Percentiles rank a stretch among this genome's conserved stretches.
Evolutionary conservation across 2,113 vertebrate genomes (phyloP).

Genomic region (Tringa solitaria): DNA sequence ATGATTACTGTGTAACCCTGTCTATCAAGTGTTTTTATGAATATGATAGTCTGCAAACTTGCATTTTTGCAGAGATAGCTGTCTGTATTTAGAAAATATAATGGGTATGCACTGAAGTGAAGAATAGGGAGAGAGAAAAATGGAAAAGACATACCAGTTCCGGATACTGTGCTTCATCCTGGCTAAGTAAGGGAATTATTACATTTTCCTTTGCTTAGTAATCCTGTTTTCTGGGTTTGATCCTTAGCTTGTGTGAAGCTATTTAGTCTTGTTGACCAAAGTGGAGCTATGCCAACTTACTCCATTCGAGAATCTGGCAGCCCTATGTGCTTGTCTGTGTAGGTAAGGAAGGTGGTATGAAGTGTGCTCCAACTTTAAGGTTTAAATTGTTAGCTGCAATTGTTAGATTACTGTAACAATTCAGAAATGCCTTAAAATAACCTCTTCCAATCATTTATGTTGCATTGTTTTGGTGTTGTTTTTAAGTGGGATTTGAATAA

Average conservation of each 20-base stretch:
- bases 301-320: neutral
- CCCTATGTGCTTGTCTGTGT: fast-evolving
- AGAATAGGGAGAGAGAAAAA: neutral
- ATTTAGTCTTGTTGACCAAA: neutral
- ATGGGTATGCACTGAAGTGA: neutral
- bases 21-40: neutral
- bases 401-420: neutral
- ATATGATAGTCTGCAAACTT: neutral
- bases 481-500: neutral
- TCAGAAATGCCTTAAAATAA: neutral
- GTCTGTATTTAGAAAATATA: neutral
- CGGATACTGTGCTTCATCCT: neutral
- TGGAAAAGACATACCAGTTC: neutral
- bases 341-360: neutral
- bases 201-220: neutral
- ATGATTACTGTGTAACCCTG: neutral
- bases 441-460: neutral
- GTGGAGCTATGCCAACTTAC: neutral
- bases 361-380: neutral
- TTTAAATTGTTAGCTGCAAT: neutral
- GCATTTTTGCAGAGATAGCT: neutral
- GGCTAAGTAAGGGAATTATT: neutral
- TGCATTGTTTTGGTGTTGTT: neutral
- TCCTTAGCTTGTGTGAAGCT: neutral
- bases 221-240: neutral